Percentiles rank a stretch among this genome's conserved stretches.
Evolutionary conservation across 2,888 invertebrate species (phyloP).

Genomic region (Drosophila bunnanda): DNA sequence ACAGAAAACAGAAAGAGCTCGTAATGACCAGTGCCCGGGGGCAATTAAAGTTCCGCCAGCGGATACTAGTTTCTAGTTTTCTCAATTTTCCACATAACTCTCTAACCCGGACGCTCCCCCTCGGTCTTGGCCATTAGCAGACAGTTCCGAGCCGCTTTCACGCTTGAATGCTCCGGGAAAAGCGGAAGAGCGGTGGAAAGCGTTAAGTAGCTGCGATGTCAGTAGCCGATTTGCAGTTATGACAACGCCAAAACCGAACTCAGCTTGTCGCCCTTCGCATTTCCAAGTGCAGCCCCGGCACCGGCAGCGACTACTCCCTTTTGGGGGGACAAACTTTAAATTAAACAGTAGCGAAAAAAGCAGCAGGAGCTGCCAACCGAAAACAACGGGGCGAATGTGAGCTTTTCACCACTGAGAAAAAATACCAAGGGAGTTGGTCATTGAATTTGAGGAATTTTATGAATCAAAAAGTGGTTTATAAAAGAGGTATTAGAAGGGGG

Average conservation of each 20-base stretch:
- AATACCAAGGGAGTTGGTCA: not conserved
- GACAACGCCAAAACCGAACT: constrained; percentile 39
- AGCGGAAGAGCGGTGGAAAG: constrained; percentile 7
- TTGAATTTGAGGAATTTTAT: not conserved
- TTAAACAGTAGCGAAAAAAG: constrained; percentile 45
- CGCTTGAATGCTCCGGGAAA: constrained; percentile 29
- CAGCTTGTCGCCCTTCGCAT: constrained; percentile 1
- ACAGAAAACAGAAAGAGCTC: constrained; percentile 15
- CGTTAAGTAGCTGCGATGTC: constrained; percentile 60
- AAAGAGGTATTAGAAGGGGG: not conserved
- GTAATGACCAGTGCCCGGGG: constrained; percentile 66
- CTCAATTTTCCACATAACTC: constrained; percentile 55
- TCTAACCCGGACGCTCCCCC: constrained; percentile 12
- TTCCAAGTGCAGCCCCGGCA: constrained; percentile 5
- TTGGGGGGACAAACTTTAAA: constrained; percentile 48
- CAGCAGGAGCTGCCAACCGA: constrained; percentile 13
- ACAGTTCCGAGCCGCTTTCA: constrained; percentile 51
- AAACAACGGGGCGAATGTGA: constrained; percentile 25
- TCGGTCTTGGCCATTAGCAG: constrained; percentile 36
- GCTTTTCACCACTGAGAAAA: constrained; percentile 11
- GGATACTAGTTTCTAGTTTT: constrained; percentile 55
- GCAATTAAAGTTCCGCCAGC: constrained; percentile 71
- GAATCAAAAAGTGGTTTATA: too few relatives aligned
- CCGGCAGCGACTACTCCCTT: constrained; percentile 1
- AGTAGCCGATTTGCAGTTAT: constrained; percentile 66